These are phyloP conservation scores for Apis florea DNA, from an alignment of 1,140 invertebrate genomes.

Conservation along the genomic window DNA sequence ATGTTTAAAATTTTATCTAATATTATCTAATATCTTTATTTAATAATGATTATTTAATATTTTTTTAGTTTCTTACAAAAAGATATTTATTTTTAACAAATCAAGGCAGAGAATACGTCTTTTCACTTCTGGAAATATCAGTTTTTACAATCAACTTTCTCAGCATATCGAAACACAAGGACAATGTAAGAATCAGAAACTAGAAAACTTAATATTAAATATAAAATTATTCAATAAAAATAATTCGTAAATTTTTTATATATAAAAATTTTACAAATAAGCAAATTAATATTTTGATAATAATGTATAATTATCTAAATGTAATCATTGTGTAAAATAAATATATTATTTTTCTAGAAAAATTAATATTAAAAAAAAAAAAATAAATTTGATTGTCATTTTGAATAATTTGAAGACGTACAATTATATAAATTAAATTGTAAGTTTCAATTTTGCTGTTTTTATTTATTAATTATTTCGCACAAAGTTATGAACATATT, in stretches of 20 bases:
- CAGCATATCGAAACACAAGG: conserved; percentile 8
- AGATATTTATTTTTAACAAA: not conserved
- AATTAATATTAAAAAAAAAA: not conserved
- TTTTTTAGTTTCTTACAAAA: not conserved
- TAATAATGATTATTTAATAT: too few relatives aligned
- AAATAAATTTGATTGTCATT: not conserved
- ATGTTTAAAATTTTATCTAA: too few relatives aligned
- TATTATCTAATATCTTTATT: too few relatives aligned
- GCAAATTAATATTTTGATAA: too few relatives aligned
- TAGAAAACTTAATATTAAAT: not conserved
- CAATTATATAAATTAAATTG: not conserved
- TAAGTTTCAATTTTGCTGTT: not conserved
- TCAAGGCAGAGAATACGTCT: not conserved
- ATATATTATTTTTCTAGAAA: not conserved
- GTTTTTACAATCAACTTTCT: conserved; percentile 30
- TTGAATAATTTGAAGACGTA: not conserved
- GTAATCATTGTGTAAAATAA: not conserved
- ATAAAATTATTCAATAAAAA: too few relatives aligned
- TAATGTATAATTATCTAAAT: too few relatives aligned
- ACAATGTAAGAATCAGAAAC: not conserved
- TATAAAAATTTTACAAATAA: not conserved
- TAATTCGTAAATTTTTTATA: not conserved
- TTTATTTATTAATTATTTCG: not conserved
- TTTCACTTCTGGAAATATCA: conserved; percentile 12
- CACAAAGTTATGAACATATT: conserved; percentile 2